A percentile compares a stretch with the other conserved stretches of the same genome.
Conservation (phyloP, 1,140 invertebrate species). For the Nephotettix cincticeps region DNA sequence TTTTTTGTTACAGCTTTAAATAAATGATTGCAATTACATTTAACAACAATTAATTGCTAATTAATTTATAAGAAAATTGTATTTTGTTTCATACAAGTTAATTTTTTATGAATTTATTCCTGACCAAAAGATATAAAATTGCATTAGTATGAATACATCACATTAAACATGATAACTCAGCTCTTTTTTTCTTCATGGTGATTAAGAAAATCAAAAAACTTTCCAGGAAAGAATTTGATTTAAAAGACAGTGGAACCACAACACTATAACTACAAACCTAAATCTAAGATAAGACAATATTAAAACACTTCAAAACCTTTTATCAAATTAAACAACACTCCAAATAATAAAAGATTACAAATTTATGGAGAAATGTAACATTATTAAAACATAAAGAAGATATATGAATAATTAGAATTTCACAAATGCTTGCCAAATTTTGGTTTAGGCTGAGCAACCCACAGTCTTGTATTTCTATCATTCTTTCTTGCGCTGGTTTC, state of each 20-base stretch:
- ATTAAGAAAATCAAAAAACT: no score
- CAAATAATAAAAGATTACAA: neutral
- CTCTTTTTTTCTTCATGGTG: no score
- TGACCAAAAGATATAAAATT: no score
- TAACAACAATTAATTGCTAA: neutral
- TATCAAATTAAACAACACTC: neutral
- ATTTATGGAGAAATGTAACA: neutral
- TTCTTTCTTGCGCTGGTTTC: constrained; percentile 9
- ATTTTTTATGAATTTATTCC: no score
- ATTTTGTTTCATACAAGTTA: neutral
- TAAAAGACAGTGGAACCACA: neutral
- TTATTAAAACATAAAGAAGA: neutral
- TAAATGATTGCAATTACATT: neutral
- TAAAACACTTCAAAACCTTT: neutral
- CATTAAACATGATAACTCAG: no score
- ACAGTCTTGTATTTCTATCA: neutral
- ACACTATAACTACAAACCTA: neutral
- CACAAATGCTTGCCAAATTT: neutral
- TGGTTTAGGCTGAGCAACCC: neutral
- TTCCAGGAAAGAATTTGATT: neutral
- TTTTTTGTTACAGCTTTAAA: neutral
- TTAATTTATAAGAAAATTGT: neutral
- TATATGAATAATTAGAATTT: neutral
- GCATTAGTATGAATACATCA: no score
- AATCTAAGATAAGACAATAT: neutral